Percentiles rank a stretch among this genome's conserved stretches.
phyloP scores from a whole-genome alignment of 2,113 vertebrate species.

The Bagarius yarrelli region DNA sequence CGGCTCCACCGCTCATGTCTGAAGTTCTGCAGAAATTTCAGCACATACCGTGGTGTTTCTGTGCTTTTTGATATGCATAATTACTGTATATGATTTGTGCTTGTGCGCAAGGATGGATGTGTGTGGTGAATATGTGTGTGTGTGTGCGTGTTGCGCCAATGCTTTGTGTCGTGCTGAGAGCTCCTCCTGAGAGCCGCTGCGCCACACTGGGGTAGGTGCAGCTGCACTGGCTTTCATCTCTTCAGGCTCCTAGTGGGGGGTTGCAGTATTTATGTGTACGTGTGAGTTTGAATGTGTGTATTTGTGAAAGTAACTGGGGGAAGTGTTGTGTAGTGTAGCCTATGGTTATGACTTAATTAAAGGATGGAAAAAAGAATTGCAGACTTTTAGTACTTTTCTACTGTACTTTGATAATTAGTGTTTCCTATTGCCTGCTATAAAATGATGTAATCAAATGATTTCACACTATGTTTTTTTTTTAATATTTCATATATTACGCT shows the following conservation, averaged over 20 bases:
- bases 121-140: slow-evolving; percentile 34
- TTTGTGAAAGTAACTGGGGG: slow-evolving; percentile 38
- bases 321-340: slow-evolving; percentile 40
- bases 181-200: slow-evolving; percentile 57
- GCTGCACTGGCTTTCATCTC: slow-evolving; percentile 64
- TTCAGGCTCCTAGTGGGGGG: slow-evolving; percentile 49
- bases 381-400: slow-evolving; percentile 1
- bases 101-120: slow-evolving; percentile 47
- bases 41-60: slow-evolving; percentile 5
- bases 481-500: not conserved
- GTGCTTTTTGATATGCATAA: slow-evolving; percentile 13
- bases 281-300: slow-evolving; percentile 43
- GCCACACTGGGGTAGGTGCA: slow-evolving; percentile 59
- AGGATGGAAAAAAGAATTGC: not conserved
- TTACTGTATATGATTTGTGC: slow-evolving; percentile 40
- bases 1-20: not conserved
- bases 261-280: slow-evolving; percentile 45
- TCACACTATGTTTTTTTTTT: not conserved
- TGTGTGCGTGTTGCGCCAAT: slow-evolving; percentile 30
- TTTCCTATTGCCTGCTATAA: not conserved
- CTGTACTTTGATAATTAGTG: slow-evolving; percentile 1
- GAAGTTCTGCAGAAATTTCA: not conserved
- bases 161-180: slow-evolving; percentile 55
- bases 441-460: slow-evolving; percentile 10
- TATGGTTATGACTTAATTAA: slow-evolving; percentile 44